A percentile compares a stretch with the other conserved stretches of the same genome.
Evolutionary conservation across 2,113 vertebrate genomes (phyloP).

Genomic region (Larimichthys crocea): DNA sequence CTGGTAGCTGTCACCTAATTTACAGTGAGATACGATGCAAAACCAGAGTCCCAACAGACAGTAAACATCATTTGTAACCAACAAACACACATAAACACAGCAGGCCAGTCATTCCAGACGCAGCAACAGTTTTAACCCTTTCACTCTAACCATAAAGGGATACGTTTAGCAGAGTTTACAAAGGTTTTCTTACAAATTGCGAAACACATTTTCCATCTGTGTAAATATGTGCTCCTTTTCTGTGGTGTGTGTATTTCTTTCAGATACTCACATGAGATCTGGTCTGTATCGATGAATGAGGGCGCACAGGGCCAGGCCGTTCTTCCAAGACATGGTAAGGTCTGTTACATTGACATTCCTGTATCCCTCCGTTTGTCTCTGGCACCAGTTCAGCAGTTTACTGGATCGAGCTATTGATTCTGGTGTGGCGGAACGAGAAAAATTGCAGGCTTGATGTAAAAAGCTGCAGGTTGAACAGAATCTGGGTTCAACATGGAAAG

Average conservation of each 20-base stretch:
- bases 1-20: conserved; percentile 59
- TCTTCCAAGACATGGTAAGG: conserved; percentile 98
- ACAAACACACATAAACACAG: conserved; percentile 48
- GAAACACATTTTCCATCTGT: not conserved
- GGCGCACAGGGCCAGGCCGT: conserved; percentile 95
- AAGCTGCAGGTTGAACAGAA: conserved; percentile 5
- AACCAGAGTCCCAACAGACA: conserved; percentile 48
- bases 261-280: conserved; percentile 93
- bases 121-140: conserved; percentile 28
- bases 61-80: conserved; percentile 55
- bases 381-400: conserved; percentile 97
- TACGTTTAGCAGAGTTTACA: not conserved
- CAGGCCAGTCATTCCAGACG: conserved; percentile 14
- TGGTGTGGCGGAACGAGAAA: conserved; percentile 62
- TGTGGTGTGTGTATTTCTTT: not conserved
- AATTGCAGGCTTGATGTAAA: conserved; percentile 11
- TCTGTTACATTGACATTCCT: conserved; percentile 91
- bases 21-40: conserved; percentile 50
- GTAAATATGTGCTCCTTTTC: not conserved
- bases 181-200: not conserved
- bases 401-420: conserved; percentile 96
- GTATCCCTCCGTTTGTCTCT: conserved; percentile 96
- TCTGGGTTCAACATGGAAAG: conserved; percentile 22
- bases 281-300: conserved; percentile 97
- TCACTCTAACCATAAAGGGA: not conserved